These are phyloP conservation scores for Smithornis capensis DNA, from an alignment of 2,113 vertebrate species.

Conservation along the genomic window DNA sequence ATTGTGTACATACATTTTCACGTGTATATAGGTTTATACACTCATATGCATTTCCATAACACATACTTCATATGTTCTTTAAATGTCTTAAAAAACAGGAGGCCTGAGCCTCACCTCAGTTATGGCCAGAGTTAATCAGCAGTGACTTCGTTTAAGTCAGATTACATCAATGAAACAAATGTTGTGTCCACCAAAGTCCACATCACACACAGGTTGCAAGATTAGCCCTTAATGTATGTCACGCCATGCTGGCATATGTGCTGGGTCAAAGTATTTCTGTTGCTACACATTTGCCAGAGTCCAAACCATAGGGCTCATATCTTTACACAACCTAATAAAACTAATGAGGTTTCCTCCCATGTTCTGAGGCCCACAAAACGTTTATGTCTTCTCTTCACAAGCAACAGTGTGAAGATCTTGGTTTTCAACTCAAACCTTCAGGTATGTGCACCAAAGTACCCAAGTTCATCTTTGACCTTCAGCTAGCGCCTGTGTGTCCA, in stretches of 20 bases:
- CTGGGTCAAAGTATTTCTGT: constrained; percentile 70
- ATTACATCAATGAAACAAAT: background rate
- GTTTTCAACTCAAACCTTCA: background rate
- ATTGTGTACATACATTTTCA: background rate
- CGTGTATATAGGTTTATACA: rapidly evolving
- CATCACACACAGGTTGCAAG: background rate
- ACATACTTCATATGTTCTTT: background rate
- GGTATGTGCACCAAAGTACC: background rate
- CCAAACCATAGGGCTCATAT: constrained; percentile 65
- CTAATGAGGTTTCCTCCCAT: constrained; percentile 43
- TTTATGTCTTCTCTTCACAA: background rate
- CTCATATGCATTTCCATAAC: background rate
- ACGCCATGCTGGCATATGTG: constrained; percentile 45
- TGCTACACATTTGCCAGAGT: constrained; percentile 66
- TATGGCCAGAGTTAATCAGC: background rate
- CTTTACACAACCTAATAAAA: constrained; percentile 70
- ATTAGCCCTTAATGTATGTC: background rate
- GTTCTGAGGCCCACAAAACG: constrained; percentile 13
- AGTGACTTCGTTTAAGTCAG: background rate
- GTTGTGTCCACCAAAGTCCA: background rate
- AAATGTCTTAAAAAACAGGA: background rate
- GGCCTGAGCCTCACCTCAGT: background rate
- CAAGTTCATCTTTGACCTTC: background rate
- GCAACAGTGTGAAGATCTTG: background rate
- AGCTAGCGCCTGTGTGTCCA: background rate